Evolutionary conservation across 2,113 vertebrate genomes (phyloP), one percentile per base, ranked within the genome.

Genomic region (Uria lomvia): DNA sequence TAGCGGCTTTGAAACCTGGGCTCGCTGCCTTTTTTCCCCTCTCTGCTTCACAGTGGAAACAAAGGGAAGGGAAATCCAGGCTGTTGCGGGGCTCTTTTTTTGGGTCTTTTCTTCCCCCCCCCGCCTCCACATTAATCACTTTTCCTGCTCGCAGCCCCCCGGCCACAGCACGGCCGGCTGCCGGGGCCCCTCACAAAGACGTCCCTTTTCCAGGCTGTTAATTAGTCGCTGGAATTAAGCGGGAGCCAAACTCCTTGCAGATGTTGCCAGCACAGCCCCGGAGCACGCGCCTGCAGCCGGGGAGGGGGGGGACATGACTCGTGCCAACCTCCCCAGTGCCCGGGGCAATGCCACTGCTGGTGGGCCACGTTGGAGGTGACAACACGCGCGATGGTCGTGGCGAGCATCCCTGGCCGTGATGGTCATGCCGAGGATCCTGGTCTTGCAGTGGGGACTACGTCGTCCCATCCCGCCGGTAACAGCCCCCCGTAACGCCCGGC

Each of bases 331-430:
- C 72, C 36, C 5, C 40, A 5, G 15, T 1, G 19, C 59, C 20
- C 1, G 3, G 5, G 60, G 53, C 53, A 12, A 24, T 1, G 77
- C 59, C 77, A 14, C 18, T 5, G 4, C 60, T 65, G 38, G 1
- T 0, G 16, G 90, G 34, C 8, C 32, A 5, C 1, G 5, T 11
- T 5, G 3, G 0, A 24, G 77, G 72, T 65, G 93, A 38, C 72
- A 27, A 3, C 19, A 3, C 4, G 0, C 14, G 32, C 1, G 14
- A 20, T 1, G 32, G 19, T 9, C 2, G 0, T 0, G 9, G n/a
- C 0, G 16, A 68, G 75, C 72, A 23, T n/a, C 70, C 47, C 58
- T 18, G 5, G 47, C 47, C 11, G 21, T 49, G 47, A 49, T 11
- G 47, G 47, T 22, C 8, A 20, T 22, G 47, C 47, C 10, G 21